phyloP scores from a whole-genome alignment of 2,113 vertebrate species.

The Semicossyphus pulcher region DNA sequence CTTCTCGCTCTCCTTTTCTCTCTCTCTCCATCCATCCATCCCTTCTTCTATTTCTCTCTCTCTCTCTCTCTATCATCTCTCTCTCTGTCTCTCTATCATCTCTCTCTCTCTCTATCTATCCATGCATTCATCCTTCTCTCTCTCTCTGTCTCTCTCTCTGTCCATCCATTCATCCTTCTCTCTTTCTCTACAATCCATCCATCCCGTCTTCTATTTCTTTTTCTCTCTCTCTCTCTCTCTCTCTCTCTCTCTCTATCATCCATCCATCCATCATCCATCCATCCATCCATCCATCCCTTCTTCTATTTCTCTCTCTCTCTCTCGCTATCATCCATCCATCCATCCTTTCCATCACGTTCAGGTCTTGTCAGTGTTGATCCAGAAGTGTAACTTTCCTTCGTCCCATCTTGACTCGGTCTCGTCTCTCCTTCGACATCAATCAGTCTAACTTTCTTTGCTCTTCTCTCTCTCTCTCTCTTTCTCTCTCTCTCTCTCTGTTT shows the following conservation, averaged over 20 bases:
- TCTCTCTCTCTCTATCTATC: not conserved
- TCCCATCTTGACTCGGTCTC: not conserved
- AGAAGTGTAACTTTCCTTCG: not conserved
- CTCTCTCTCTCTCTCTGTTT: not conserved
- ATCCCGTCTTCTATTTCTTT: no score
- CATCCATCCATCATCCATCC: not conserved
- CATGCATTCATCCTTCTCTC: constrained; percentile 3
- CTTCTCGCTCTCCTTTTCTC: no score
- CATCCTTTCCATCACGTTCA: no score
- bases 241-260: not conserved
- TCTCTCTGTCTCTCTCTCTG: not conserved
- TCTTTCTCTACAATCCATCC: no score
- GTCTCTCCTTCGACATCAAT: not conserved
- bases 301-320: not conserved
- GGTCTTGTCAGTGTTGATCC: not conserved
- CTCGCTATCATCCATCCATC: not conserved
- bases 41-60: not conserved
- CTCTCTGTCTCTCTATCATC: not conserved
- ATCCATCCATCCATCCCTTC: not conserved
- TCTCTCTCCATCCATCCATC: not conserved
- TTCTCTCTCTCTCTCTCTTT: not conserved
- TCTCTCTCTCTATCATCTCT: not conserved
- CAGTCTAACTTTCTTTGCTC: not conserved
- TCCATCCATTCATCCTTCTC: constrained; percentile 12
- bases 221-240: not conserved